Conservation (phyloP, 2,113 vertebrate species). For the Haemorhous mexicanus region DNA sequence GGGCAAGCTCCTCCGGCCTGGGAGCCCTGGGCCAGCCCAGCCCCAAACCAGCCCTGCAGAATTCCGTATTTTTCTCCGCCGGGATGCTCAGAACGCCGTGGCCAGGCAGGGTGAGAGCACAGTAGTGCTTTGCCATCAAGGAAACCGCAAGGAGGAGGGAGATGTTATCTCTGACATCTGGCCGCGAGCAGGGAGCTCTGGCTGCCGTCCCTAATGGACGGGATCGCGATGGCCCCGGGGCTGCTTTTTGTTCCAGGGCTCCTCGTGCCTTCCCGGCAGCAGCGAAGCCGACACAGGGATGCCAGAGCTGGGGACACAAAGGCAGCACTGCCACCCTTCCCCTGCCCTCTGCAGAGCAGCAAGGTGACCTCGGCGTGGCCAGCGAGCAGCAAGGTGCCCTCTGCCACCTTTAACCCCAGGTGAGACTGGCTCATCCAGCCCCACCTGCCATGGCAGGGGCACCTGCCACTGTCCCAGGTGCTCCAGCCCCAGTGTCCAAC, state of each 20-base stretch:
- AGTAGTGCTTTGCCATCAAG: background rate
- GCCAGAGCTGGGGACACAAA: background rate
- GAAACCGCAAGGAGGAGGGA: background rate
- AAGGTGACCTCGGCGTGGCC: background rate
- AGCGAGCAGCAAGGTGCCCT: fast-evolving
- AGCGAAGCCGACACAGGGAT: background rate
- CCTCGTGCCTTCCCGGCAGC: background rate
- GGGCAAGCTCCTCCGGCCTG: fast-evolving
- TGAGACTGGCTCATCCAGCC: background rate
- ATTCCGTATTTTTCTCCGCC: fast-evolving
- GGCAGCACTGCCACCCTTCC: background rate
- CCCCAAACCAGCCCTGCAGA: background rate
- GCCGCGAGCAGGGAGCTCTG: background rate
- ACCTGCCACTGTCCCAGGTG: background rate
- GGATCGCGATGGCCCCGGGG: background rate
- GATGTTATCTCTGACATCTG: background rate
- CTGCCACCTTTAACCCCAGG: background rate
- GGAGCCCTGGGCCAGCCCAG: background rate
- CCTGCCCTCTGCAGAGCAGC: background rate
- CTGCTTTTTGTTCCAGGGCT: background rate
- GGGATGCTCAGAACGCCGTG: background rate
- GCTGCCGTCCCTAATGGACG: background rate
- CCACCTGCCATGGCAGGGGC: background rate
- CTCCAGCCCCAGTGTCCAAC: background rate
- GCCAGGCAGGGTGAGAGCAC: background rate